A percentile compares a stretch with the other conserved stretches of the same genome.
Conservation (phyloP, 2,113 vertebrate species). For the Tylochromis polylepis region DNA sequence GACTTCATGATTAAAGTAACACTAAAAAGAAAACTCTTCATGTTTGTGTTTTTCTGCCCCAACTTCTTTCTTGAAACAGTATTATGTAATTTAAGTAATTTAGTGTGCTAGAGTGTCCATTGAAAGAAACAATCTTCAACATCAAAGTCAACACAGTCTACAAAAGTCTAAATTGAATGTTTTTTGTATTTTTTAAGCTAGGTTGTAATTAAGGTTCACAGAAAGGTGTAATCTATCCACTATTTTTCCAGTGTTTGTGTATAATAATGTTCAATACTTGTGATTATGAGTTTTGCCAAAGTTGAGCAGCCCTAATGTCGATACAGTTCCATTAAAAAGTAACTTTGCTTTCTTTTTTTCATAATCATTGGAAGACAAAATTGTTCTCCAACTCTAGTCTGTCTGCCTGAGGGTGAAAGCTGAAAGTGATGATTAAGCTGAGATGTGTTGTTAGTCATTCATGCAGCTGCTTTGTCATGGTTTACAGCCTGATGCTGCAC, state of each 20-base stretch:
- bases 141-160: too few species aligned
- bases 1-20: constrained; percentile 81
- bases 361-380: not conserved
- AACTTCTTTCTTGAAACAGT: accelerated
- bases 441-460: not conserved
- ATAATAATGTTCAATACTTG: not conserved
- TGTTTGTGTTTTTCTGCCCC: not conserved
- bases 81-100: not conserved
- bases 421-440: not conserved
- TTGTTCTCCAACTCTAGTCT: not conserved
- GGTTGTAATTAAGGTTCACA: not conserved
- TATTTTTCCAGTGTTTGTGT: not conserved
- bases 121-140: not conserved
- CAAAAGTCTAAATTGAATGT: too few species aligned
- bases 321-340: not conserved
- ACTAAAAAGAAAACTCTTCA: not conserved
- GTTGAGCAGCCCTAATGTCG: not conserved
- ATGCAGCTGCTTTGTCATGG: not conserved
- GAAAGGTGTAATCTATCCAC: not conserved
- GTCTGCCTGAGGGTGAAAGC: not conserved
- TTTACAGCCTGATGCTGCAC: not conserved
- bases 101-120: not conserved
- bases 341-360: not conserved
- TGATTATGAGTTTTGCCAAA: not conserved
- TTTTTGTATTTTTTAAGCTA: too few species aligned